A percentile compares a stretch with the other conserved stretches of the same genome.
Evolutionary conservation across 2,113 vertebrate species (phyloP).

Genomic region (Onychorhynchus coronatus): DNA sequence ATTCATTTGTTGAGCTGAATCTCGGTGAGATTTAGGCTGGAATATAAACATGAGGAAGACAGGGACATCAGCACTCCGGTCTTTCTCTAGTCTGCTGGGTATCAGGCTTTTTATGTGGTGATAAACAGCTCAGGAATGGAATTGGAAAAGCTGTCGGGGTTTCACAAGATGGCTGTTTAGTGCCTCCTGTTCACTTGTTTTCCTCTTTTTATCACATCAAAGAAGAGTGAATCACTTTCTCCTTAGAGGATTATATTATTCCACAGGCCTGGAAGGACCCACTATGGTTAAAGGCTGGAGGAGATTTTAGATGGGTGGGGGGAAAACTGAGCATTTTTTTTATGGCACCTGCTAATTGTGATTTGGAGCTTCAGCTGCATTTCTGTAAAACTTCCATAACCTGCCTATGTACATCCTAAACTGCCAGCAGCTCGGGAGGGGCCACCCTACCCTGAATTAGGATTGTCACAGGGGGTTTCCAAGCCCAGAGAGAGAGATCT

Average conservation of each 20-base stretch:
- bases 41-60: background rate
- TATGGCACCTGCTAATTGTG: background rate
- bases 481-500: background rate
- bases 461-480: background rate
- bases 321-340: background rate
- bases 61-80: background rate
- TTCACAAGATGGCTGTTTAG: conserved; percentile 62
- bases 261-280: conserved; percentile 15
- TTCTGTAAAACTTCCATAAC: background rate
- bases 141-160: conserved; percentile 38
- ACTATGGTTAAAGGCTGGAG: background rate
- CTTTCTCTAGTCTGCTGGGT: background rate
- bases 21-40: background rate
- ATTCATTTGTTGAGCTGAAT: conserved; percentile 9
- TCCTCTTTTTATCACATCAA: conserved; percentile 47
- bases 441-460: background rate
- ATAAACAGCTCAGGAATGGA: conserved; percentile 49
- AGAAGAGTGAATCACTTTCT: conserved; percentile 51
- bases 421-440: background rate
- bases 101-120: conserved; percentile 37
- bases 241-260: conserved; percentile 33
- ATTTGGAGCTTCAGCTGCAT: background rate
- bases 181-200: conserved; percentile 57
- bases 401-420: background rate
- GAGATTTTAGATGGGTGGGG: background rate